These are phyloP conservation scores for Drosophila equinoxialis DNA, from an alignment of 1,140 invertebrate genomes.

Conservation along the genomic window DNA sequence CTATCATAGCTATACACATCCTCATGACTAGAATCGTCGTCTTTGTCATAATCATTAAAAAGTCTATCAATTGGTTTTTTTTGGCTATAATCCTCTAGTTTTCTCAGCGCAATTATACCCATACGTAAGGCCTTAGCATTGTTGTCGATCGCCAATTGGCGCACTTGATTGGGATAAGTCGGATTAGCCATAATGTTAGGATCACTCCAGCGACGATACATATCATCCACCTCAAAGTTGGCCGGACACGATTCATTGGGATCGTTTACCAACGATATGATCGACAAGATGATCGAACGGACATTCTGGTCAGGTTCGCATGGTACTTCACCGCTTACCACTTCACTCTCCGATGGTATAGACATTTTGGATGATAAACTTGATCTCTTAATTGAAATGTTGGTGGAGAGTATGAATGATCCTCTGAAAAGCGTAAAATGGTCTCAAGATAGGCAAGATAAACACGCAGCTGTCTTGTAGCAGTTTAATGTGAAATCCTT, in stretches of 20 bases:
- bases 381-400: conserved; percentile 98
- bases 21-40: too few species aligned
- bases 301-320: conserved; percentile 99
- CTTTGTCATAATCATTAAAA: too few species aligned
- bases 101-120: conserved; percentile 97
- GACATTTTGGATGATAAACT: conserved; percentile 99
- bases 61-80: neutral
- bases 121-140: conserved; percentile 97
- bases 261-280: conserved; percentile 99
- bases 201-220: conserved; percentile 97
- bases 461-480: conserved; percentile 98
- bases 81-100: conserved; percentile 97
- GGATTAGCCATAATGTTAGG: conserved; percentile 97
- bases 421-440: conserved; percentile 97
- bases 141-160: conserved; percentile 96
- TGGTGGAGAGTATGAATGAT: conserved; percentile 99
- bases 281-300: conserved; percentile 97
- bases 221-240: conserved; percentile 98
- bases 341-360: conserved; percentile 95
- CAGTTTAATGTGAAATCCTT: conserved; percentile 98
- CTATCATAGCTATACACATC: too few species aligned
- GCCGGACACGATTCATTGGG: conserved; percentile 99
- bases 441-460: conserved; percentile 99
- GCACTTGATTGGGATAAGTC: conserved; percentile 99
- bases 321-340: conserved; percentile 96